Percentiles rank a stretch among this genome's conserved stretches.
Evolutionary conservation across 2,888 invertebrate genomes (phyloP).

Genomic region (Gastracanthus pulcherrimus): DNA sequence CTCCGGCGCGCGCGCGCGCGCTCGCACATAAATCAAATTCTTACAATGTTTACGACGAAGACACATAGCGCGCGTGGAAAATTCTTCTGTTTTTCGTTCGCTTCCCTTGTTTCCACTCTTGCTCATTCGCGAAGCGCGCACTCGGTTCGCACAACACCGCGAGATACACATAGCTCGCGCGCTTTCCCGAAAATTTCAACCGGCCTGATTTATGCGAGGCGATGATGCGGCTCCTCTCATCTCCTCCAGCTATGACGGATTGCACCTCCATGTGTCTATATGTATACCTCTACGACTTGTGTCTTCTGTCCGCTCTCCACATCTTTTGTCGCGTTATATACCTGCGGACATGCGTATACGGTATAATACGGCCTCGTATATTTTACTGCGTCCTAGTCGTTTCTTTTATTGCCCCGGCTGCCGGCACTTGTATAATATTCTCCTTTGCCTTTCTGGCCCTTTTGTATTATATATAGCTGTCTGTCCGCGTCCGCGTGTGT

Average conservation of each 20-base stretch:
- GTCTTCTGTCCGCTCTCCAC: neutral
- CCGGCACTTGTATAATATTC: neutral
- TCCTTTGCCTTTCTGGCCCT: neutral
- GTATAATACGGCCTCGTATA: no score
- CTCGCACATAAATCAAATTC: constrained; percentile 51
- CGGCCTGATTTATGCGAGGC: constrained; percentile 25
- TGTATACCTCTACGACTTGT: no score
- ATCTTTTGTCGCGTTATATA: constrained; percentile 12
- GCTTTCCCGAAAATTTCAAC: constrained; percentile 3
- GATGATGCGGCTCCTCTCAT: neutral
- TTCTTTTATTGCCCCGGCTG: constrained; percentile 25
- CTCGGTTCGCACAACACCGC: neutral
- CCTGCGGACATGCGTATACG: neutral
- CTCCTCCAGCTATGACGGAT: no score
- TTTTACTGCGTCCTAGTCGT: no score
- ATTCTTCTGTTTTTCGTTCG: constrained; percentile 3
- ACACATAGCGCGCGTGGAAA: constrained; percentile 30
- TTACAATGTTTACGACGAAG: constrained; percentile 51
- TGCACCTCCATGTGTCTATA: no score
- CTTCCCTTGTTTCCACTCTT: no score
- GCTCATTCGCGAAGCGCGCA: neutral
- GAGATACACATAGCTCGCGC: neutral
- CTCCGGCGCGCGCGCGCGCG: neutral
- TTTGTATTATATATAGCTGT: neutral
- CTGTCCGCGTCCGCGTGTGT: neutral